Conservation (phyloP, 2,888 invertebrate species). For the Drosophila nr. perissopoda region DNA sequence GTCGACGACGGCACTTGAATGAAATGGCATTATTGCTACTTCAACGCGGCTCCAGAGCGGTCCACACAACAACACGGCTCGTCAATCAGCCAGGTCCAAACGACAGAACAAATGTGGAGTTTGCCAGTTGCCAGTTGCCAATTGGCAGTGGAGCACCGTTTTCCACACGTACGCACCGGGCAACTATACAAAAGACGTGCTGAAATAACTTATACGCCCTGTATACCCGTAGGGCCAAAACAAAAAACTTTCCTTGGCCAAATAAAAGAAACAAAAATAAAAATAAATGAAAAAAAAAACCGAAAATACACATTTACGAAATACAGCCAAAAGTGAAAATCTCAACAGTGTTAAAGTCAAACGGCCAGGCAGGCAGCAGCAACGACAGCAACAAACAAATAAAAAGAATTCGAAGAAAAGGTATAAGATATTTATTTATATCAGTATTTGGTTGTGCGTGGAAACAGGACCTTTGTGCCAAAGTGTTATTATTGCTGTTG, state of each 20-base stretch:
- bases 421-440: constrained; percentile 77
- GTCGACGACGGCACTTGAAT: constrained; percentile 66
- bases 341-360: constrained; percentile 73
- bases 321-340: constrained; percentile 68
- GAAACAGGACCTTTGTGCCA: constrained; percentile 63
- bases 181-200: constrained; percentile 74
- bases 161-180: constrained; percentile 77
- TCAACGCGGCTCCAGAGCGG: constrained; percentile 57
- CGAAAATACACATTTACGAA: constrained; percentile 21
- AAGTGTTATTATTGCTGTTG: constrained; percentile 56
- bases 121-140: constrained; percentile 32
- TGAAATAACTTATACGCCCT: constrained; percentile 77
- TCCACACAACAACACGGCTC: constrained; percentile 35
- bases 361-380: constrained; percentile 40
- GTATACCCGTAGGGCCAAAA: constrained; percentile 60
- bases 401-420: constrained; percentile 44
- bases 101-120: constrained; percentile 16
- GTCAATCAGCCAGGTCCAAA: constrained; percentile 62
- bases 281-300: constrained; percentile 37
- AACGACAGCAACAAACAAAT: constrained; percentile 4
- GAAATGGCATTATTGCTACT: constrained; percentile 79
- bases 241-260: constrained; percentile 54
- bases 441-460: constrained; percentile 64
- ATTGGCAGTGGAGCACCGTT: constrained; percentile 56
- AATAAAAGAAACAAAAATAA: constrained; percentile 33